Base-by-base conservation (phyloP, 2,888 invertebrate genomes). In the Latrodectus elegans region DNA sequence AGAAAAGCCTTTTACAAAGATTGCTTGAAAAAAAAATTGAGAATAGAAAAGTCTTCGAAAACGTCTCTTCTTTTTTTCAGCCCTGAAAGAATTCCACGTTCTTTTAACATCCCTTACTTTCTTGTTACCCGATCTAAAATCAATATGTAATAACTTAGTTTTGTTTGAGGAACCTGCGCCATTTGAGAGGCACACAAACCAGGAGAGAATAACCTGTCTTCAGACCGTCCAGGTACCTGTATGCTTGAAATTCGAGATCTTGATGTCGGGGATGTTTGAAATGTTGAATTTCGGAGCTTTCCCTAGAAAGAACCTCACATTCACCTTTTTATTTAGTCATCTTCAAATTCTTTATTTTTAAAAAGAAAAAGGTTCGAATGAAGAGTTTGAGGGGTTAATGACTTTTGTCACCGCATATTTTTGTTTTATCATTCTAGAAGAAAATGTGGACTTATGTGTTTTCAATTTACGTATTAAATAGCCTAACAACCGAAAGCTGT, bases 91-190 rank as follows among this genome's bases (percentile, higher is more conserved):
- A 55, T 11, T 22, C 52, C 53, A 38, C 38, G 15, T 68, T 11
- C 26, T 74, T 55, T 15, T 12, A 53, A 64, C 9, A 14, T 22
- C 70, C 79, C 71, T 10, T 49, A 11, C 70, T 70, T 60, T n/a
- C n/a, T 38, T 9, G 81, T 65, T 67, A 81, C 73, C 12, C 38
- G 74, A 81, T 74, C 73, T 67, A 74, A 74, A 74, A 81, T 70
- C 74, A 81, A 81, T 81, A 81, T 67, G 67, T 49, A 67, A 72
- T 64, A 26, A 71, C 80, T 17, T 65, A 15, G 77, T 26, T 71
- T 73, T 67, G 81, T 81, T 81, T 81, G 81, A 81, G 26, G 80
- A 74, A 74, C 81, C 81, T 81, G 81, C 65, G 38, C 22, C 52
- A 17, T 26, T 52, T 52, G 77, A 71, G 49, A 77, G 17, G 55